Percentiles rank a stretch among this genome's conserved stretches.
Conservation (phyloP, 2,113 vertebrate species). For the Porphyrio hochstetteri region DNA sequence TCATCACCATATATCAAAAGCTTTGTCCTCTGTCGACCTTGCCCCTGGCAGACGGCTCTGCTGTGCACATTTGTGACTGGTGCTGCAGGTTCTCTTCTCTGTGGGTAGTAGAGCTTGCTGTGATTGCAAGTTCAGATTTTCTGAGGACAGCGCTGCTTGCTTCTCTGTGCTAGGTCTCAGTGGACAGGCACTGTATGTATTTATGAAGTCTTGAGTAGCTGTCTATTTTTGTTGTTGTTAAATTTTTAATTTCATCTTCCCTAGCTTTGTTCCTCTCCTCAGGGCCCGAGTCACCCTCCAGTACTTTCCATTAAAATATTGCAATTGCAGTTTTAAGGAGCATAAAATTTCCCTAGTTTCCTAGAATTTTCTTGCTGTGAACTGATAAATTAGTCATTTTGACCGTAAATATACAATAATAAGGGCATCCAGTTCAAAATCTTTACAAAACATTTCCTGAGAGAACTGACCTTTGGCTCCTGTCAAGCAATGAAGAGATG, state of each 20-base stretch:
- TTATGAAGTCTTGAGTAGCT: background rate
- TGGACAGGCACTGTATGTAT: rapidly evolving
- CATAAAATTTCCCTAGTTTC: slow-evolving; percentile 43
- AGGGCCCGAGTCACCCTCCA: background rate
- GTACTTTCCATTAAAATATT: slow-evolving; percentile 40
- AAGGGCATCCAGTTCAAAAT: slow-evolving; percentile 20
- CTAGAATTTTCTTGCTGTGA: slow-evolving; percentile 30
- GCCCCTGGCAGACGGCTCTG: background rate
- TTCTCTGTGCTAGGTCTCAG: background rate
- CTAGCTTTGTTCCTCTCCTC: background rate
- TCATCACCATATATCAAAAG: background rate
- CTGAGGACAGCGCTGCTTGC: background rate
- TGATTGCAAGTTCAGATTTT: background rate
- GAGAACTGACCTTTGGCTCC: slow-evolving; percentile 26
- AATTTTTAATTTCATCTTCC: slow-evolving; percentile 55
- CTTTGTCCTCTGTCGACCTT: slow-evolving; percentile 28
- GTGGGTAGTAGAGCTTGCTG: background rate
- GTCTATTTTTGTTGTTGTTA: slow-evolving; percentile 42
- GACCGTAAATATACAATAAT: background rate
- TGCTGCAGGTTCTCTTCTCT: background rate
- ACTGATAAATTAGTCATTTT: slow-evolving; percentile 53
- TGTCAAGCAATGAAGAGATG: slow-evolving; percentile 6
- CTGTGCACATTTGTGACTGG: background rate
- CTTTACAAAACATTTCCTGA: slow-evolving; percentile 25
- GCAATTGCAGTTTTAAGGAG: slow-evolving; percentile 41